These are phyloP conservation scores for Pocillopora meandrina DNA, from an alignment of 92 coral and sea anemone genomes.

Conservation along the genomic window DNA sequence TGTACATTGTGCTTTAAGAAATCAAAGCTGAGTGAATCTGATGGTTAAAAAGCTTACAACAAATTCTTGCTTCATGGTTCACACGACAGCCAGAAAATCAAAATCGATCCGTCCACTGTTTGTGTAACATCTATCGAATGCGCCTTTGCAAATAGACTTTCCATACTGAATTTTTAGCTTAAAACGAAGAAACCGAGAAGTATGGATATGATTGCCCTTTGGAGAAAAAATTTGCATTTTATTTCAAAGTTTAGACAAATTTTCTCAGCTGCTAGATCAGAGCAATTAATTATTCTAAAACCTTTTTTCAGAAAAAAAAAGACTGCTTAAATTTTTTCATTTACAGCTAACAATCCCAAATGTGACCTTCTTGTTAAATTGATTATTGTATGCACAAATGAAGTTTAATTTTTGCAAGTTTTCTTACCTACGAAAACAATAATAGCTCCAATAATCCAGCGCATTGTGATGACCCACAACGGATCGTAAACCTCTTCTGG, in stretches of 20 bases:
- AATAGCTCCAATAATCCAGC: constrained; percentile 60
- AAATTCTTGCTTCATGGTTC: background rate
- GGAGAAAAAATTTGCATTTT: too few species aligned
- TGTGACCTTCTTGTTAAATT: too few species aligned
- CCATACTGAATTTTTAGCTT: too few species aligned
- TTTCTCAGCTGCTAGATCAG: too few species aligned
- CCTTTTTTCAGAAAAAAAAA: too few species aligned
- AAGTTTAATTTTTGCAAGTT: background rate
- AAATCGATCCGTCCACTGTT: background rate
- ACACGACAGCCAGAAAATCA: background rate
- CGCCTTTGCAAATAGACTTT: background rate
- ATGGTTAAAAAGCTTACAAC: constrained; percentile 2
- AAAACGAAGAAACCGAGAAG: too few species aligned
- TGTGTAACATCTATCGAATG: background rate
- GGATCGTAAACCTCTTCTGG: constrained; percentile 44
- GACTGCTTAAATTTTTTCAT: too few species aligned
- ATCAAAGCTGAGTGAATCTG: background rate
- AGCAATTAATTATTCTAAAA: too few species aligned
- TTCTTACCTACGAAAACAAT: constrained; percentile 77
- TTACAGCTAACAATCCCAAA: too few species aligned
- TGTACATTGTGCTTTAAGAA: background rate
- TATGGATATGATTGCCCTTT: too few species aligned
- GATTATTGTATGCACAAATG: background rate
- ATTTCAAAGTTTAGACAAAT: too few species aligned
- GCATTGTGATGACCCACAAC: constrained; percentile 68